Percentiles rank a stretch among this genome's conserved stretches.
Evolutionary conservation across 2,797 vertebrate genomes (phyloP).

Genomic region (Argentina silus): DNA sequence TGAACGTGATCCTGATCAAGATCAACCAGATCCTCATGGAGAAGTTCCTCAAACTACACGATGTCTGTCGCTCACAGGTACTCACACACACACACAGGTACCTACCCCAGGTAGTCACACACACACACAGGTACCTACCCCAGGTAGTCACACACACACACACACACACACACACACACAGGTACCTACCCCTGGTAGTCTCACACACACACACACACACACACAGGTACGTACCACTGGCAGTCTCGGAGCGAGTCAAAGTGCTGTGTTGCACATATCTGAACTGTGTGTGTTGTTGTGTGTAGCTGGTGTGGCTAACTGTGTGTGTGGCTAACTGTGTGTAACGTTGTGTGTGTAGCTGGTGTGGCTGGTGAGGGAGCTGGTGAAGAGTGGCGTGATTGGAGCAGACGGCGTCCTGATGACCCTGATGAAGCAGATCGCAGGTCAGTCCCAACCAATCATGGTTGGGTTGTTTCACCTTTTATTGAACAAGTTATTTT

Average conservation of each 20-base stretch:
- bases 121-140: too few relatives aligned
- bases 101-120: too few relatives aligned
- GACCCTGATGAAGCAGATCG: slow-evolving; percentile 97
- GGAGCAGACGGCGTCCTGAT: slow-evolving; percentile 93
- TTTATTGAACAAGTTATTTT: too few relatives aligned
- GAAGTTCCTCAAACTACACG: slow-evolving; percentile 94
- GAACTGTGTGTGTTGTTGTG: slow-evolving; percentile 5
- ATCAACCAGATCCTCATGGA: slow-evolving; percentile 98
- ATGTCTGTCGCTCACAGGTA: slow-evolving; percentile 85
- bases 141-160: too few relatives aligned
- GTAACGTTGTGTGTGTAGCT: slow-evolving; percentile 75
- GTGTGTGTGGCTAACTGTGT: not conserved
- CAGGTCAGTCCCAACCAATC: slow-evolving; percentile 76
- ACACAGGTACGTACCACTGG: too few relatives aligned
- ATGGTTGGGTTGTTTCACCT: too few relatives aligned
- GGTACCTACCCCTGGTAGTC: too few relatives aligned
- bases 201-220: too few relatives aligned
- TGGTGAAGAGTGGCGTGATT: slow-evolving; percentile 91
- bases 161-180: too few relatives aligned
- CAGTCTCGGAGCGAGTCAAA: too few relatives aligned
- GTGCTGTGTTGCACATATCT: too few relatives aligned
- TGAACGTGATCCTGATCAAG: slow-evolving; percentile 91
- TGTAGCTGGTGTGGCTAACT: too few relatives aligned
- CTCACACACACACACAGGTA: not conserved
- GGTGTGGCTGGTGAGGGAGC: slow-evolving; percentile 92